Conservation (phyloP, 2,888 invertebrate species). For the Diaprepes abbreviatus region DNA sequence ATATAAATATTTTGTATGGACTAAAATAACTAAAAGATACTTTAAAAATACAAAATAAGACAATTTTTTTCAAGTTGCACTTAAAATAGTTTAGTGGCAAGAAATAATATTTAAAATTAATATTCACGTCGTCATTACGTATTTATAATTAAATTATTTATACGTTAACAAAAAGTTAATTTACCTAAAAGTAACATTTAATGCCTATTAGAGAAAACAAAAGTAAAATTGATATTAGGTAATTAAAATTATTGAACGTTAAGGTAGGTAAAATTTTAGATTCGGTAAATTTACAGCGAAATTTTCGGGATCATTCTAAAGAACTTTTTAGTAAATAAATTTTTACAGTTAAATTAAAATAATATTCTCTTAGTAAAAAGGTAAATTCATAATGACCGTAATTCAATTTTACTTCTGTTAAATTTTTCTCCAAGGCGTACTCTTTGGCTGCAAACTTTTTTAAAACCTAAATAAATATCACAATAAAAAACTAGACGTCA, state of each 20-base stretch:
- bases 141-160: not conserved
- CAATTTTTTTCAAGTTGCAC: too few species aligned
- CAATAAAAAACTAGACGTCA: slow-evolving; percentile 43
- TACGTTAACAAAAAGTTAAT: not conserved
- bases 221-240: not conserved
- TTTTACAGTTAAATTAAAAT: too few species aligned
- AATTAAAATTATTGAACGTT: too few species aligned
- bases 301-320: too few species aligned
- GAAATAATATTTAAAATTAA: not conserved
- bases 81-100: slow-evolving; percentile 6
- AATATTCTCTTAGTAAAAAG: too few species aligned
- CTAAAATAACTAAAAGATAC: too few species aligned
- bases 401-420: not conserved
- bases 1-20: too few species aligned
- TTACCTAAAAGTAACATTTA: not conserved
- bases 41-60: too few species aligned
- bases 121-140: not conserved
- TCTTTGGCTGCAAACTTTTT: slow-evolving; percentile 38
- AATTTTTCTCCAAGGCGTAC: not conserved
- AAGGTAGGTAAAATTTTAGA: too few species aligned
- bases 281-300: too few species aligned
- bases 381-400: too few species aligned
- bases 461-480: slow-evolving; percentile 36
- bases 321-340: too few species aligned
- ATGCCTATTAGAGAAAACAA: not conserved